Evolutionary conservation across 2,888 invertebrate genomes (phyloP).

Genomic region (Heliconius cydno): DNA sequence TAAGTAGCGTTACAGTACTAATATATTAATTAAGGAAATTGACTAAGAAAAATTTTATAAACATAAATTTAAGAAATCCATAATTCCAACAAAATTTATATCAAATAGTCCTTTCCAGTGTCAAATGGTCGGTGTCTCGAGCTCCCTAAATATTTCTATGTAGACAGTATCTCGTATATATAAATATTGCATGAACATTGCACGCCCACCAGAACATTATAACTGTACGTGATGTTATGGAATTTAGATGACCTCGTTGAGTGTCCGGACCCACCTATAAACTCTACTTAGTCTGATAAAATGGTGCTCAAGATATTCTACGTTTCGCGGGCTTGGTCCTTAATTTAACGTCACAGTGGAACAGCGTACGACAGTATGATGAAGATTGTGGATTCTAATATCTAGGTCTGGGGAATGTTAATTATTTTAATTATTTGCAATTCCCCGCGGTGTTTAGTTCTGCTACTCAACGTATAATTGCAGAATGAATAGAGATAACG

Average conservation of each 20-base stretch:
- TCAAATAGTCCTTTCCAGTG: not conserved
- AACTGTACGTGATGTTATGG: conserved; percentile 22
- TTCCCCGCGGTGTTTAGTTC: too few species aligned
- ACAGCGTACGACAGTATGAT: too few species aligned
- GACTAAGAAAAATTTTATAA: not conserved
- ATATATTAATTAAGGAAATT: not conserved
- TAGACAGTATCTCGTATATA: conserved; percentile 12
- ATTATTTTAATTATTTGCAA: too few species aligned
- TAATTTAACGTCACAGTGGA: not conserved
- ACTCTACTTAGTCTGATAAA: not conserved
- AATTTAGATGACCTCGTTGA: conserved; percentile 23
- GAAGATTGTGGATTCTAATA: too few species aligned
- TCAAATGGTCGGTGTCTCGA: conserved; percentile 1
- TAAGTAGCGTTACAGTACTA: not conserved
- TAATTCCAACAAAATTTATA: not conserved
- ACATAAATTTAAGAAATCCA: not conserved
- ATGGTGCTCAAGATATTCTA: not conserved
- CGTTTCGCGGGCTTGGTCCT: not conserved
- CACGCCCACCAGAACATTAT: conserved; percentile 11
- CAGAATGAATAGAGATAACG: too few species aligned
- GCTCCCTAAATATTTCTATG: conserved; percentile 6
- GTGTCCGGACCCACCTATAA: conserved; percentile 13
- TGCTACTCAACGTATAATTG: too few species aligned
- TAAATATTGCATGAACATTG: conserved; percentile 13
- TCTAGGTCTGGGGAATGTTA: too few species aligned